phyloP scores from a whole-genome alignment of 2,888 invertebrate genomes.

The Cantharis rustica region DNA sequence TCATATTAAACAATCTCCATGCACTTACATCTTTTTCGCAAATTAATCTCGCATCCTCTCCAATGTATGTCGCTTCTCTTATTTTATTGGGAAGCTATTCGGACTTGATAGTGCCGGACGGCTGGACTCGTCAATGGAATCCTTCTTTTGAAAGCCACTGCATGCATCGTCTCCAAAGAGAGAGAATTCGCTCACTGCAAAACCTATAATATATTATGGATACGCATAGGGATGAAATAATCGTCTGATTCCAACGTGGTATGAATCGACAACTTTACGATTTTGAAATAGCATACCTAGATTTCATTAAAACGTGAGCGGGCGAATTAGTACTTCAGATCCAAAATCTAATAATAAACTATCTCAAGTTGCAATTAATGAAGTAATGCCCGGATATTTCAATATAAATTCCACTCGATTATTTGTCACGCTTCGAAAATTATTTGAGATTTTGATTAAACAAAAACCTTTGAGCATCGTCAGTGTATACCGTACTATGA shows the following conservation, averaged over 20 bases:
- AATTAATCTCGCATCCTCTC: background rate
- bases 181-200: background rate
- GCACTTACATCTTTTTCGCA: background rate
- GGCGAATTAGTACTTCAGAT: constrained; percentile 31
- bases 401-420: constrained; percentile 54
- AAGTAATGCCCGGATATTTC: constrained; percentile 51
- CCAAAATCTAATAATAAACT: constrained; percentile 54
- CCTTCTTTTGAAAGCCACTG: background rate
- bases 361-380: constrained; percentile 53
- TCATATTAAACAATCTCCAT: background rate
- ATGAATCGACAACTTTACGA: constrained; percentile 28
- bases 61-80: background rate
- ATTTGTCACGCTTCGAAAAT: constrained; percentile 49
- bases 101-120: background rate
- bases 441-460: constrained; percentile 46
- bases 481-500: constrained; percentile 6
- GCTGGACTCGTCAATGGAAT: background rate
- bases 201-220: background rate
- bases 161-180: background rate
- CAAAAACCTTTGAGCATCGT: constrained; percentile 33
- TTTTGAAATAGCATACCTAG: constrained; percentile 29
- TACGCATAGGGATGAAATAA: background rate
- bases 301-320: constrained; percentile 32
- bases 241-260: constrained; percentile 13
- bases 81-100: background rate